These are phyloP conservation scores for Staurois parvus DNA, from an alignment of 2,797 vertebrate species.

Conservation along the genomic window DNA sequence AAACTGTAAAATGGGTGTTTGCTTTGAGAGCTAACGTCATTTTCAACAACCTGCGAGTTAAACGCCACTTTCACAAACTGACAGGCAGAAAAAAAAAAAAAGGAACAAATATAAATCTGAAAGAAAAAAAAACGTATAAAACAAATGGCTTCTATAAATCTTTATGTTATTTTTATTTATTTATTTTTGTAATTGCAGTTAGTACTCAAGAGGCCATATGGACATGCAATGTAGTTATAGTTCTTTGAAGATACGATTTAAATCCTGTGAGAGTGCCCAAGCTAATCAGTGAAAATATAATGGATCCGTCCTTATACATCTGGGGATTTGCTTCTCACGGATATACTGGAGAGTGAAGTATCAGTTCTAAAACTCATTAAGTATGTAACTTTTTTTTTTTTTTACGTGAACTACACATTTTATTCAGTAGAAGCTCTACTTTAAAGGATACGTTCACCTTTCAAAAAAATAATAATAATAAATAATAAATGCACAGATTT, in stretches of 20 bases:
- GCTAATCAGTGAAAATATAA: not conserved
- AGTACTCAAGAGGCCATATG: not conserved
- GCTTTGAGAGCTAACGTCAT: not conserved
- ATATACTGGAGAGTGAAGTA: no score
- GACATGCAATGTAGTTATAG: not conserved
- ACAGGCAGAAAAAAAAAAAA: not conserved
- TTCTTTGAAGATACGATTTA: not conserved
- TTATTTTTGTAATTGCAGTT: not conserved
- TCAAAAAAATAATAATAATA: no score
- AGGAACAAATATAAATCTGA: no score
- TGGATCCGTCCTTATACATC: not conserved
- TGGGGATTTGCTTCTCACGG: no score
- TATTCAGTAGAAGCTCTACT: no score
- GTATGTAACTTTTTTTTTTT: no score
- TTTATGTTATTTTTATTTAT: not conserved
- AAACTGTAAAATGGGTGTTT: slow-evolving; percentile 1
- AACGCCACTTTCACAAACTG: not conserved
- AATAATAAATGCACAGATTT: no score
- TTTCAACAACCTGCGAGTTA: not conserved
- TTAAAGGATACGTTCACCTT: no score
- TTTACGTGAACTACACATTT: no score
- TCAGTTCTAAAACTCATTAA: no score
- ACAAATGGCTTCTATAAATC: not conserved
- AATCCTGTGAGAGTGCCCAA: not conserved
- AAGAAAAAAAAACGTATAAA: not conserved